Base-by-base conservation (phyloP, 1,140 invertebrate genomes). In the Acromyrmex echinatior region DNA sequence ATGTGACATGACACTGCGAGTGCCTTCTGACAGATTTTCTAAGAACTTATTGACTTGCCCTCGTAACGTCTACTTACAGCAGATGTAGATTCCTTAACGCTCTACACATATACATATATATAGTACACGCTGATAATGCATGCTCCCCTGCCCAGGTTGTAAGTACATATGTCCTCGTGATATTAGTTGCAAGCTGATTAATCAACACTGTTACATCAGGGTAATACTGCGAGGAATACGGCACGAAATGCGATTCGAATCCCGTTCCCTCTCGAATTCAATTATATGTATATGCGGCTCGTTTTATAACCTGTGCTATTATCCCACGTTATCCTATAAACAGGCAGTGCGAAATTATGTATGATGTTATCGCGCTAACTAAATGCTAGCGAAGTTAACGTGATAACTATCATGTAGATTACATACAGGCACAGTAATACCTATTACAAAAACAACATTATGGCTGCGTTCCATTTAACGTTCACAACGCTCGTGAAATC, bases 101-200 rank as follows among this genome's bases (percentile, higher is more conserved):
- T 87, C 81, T 80, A 90, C 88, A 87, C 68, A 87, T 87, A 89
- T 88, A 31, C 81, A 91, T 85, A 87, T 90, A 80, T 88, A 92
- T 87, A 58, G 85, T 88, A 91, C 68, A 90, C 73, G 66, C 79
- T 81, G 45, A 76, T 62, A 84, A 35, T 86, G 90, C 88, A 92
- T 94, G 93, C 93, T 92, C 93, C 90, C 53, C 87, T 92, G 88
- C 91, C 93, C 93, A 94, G 78, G 76, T 94, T 94, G 94, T 92
- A 95, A 95, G 93, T 94, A 94, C 92, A 92, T 93, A 94, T 91
- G 92, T 93, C 92, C 88, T 80, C 87, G 87, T 68, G 81, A 87
- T 91, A 94, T 94, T 93, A 94, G 93, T 93, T 90, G 86, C 70
- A 94, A 94, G 92, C 92, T 90, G 86, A 88, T 87, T 90, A 90